Base-by-base conservation (phyloP, 2,797 vertebrate genomes). In the Numenius phaeopus region DNA sequence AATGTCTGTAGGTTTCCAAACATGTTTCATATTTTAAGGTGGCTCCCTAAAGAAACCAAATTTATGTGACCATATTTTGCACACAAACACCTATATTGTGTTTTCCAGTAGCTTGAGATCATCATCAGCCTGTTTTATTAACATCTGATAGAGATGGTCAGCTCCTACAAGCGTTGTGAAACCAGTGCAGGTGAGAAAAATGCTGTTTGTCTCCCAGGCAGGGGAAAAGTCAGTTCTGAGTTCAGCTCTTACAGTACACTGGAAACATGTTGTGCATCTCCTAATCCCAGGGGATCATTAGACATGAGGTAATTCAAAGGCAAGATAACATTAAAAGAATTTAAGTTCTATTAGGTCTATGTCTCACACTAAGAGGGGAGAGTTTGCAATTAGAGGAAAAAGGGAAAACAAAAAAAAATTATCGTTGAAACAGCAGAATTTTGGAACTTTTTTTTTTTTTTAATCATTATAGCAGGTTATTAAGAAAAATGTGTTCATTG, bases 401-500 rank as follows among this genome's bases (percentile, higher is more conserved):
- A 40, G 30, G 24, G 11, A 65, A 71, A 86, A 72, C 46, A 4
- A 2, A 29, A 64, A 57, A 57, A 62, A 59, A 49, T 3, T 20
- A 40, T 49, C 32, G 19, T 39, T 47, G 34, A 80, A 94, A 70
- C 6, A 59, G 10, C 10, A 50, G 20, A 65, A 64, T 71, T 78
- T 66, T 10, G 22, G 10, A 20, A 66, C 22, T 32, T 30, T 0
- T 14, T 47, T 77, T 77, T 52, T 55, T 84, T 82, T 89, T 37
- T 19, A 83, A 54, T 58, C 8, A 19, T 78, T 88, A 61, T 8
- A 61, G 5, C 13, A 89, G 79, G 11, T 49, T 82, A 65, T 44
- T 78, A 39, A 37, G 19, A 93, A 72, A 83, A 40, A 10, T 0
- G 2, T 24, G 2, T 21, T 64, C 0, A 1, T 37, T 57, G 3